Evolutionary conservation across 2,113 vertebrate genomes (phyloP), one percentile per base, ranked within the genome.

Genomic region (Rattus norvegicus): DNA sequence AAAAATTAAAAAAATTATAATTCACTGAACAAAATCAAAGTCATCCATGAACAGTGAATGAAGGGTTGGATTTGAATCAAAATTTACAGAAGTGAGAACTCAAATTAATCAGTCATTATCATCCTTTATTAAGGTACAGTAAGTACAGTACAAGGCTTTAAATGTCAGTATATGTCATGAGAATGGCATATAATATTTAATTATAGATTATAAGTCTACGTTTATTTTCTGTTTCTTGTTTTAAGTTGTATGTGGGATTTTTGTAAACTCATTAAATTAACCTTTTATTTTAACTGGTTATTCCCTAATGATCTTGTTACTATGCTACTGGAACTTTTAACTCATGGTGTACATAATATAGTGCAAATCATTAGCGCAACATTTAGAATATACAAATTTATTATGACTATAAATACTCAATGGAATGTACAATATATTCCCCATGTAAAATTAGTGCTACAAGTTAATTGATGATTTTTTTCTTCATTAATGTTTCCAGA

Each of bases 121-220:
- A 81, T 39, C 65, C 61, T 75, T 75, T 6, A 22, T 63, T 70
- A 26, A 22, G 43, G 81, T 88, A 26, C 1, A 47, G 26, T 12
- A 14, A 30, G 7, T 36, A 19, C 30, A 4, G 20, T 43, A 43
- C 13, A 65, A 8, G 19, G 6, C 3, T 5, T 20, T 33, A 7
- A 7, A 70, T 12, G 13, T 2, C 39, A 47, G 4, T 52, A 10
- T 7, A 30, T 1, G 0, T 3, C 39, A 49, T 69, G n/a, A n/a
- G 36, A 88, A 83, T 39, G 3, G 1, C 11, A 63, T 24, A 88
- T 8, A 10, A 52, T 49, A 19, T 22, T 28, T 59, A 69, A 14
- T 0, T 28, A 79, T 33, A 30, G 73, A 5, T 28, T 54, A 0
- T 13, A 39, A 16, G 8, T 69, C 36, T 77, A 22, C 30, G 0